Conservation (phyloP, 2,888 invertebrate genomes). For the Priocnemis perturbator region DNA sequence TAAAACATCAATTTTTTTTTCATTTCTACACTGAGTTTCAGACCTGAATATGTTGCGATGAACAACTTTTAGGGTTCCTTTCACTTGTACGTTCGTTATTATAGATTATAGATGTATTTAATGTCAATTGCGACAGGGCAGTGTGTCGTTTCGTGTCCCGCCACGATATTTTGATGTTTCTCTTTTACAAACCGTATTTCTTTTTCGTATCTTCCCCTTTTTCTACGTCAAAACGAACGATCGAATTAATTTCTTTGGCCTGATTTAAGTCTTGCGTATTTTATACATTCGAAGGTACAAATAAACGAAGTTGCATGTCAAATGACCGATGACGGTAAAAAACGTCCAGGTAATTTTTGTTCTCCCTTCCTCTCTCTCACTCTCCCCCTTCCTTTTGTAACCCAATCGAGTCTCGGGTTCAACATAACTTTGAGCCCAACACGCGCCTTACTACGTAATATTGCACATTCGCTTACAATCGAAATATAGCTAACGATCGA, state of each 20-base stretch:
- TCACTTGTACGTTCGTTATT: slow-evolving; percentile 59
- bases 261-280: slow-evolving; percentile 21
- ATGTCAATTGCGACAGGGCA: slow-evolving; percentile 59
- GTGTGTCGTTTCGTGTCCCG: slow-evolving; percentile 45
- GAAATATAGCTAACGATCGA: slow-evolving; percentile 18
- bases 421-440: slow-evolving; percentile 1
- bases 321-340: slow-evolving; percentile 1
- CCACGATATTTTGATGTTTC: slow-evolving; percentile 9
- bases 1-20: slow-evolving; percentile 61
- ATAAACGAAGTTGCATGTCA: slow-evolving; percentile 1
- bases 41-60: slow-evolving; percentile 71
- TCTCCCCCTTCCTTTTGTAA: neutral
- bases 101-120: slow-evolving; percentile 52
- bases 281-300: slow-evolving; percentile 4
- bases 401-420: neutral
- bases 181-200: slow-evolving; percentile 4
- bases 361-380: slow-evolving; percentile 9
- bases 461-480: slow-evolving; percentile 64
- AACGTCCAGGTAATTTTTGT: neutral
- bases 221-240: slow-evolving; percentile 6
- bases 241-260: slow-evolving; percentile 35
- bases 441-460: slow-evolving; percentile 53
- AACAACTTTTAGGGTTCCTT: slow-evolving; percentile 63
- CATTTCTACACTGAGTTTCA: slow-evolving; percentile 65
- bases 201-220: slow-evolving; percentile 4